phyloP scores from a whole-genome alignment of 2,797 vertebrate species.

The Darevskia nairensis region DNA sequence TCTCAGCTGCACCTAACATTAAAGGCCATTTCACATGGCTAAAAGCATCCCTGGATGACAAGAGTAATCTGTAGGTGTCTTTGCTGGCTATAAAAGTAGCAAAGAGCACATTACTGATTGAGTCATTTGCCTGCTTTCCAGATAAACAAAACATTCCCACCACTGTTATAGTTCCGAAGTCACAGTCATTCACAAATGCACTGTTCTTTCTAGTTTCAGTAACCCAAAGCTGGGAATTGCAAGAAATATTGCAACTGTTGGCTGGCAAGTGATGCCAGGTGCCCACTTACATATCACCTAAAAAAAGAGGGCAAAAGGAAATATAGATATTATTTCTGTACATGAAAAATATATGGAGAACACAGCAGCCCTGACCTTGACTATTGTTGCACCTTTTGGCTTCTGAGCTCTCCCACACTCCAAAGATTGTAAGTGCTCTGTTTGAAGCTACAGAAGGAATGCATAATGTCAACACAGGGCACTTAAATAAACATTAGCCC shows the following conservation, averaged over 20 bases:
- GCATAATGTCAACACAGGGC: conserved; percentile 34
- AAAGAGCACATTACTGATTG: not conserved
- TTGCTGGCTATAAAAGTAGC: not conserved
- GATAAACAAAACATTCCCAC: not conserved
- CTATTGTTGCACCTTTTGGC: not conserved
- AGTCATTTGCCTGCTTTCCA: not conserved
- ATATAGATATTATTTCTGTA: not conserved
- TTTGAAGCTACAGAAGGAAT: conserved; percentile 4
- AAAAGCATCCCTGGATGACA: conserved; percentile 5
- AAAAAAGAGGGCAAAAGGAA: not conserved
- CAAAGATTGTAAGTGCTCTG: conserved; percentile 29
- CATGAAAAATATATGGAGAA: not conserved
- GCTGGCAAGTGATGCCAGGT: not conserved
- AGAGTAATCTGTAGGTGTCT: not conserved
- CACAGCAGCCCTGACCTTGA: not conserved
- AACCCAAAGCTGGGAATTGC: not conserved
- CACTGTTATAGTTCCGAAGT: conserved; percentile 19
- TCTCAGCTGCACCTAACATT: not conserved
- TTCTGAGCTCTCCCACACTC: not conserved
- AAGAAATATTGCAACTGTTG: not conserved
- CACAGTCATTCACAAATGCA: not conserved
- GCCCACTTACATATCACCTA: no score
- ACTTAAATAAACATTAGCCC: conserved; percentile 53
- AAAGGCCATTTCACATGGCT: conserved; percentile 2
- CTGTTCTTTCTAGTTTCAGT: not conserved